Base-by-base conservation (phyloP, 2,888 invertebrate genomes). In the Tricholauxania praeusta region DNA sequence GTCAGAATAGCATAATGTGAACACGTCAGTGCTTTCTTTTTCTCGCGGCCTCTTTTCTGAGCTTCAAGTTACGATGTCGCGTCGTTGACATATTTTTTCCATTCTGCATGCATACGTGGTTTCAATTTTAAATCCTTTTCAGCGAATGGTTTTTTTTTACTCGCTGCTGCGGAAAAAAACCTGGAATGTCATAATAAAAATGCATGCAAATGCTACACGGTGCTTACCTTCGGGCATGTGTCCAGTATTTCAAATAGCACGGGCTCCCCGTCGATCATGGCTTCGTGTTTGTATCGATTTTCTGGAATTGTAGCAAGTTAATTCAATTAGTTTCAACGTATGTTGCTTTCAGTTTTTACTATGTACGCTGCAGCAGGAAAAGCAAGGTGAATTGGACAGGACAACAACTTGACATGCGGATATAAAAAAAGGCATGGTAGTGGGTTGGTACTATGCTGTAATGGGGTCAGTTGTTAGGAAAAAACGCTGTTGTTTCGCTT, bases 221-320 rank as follows among this genome's bases (percentile, higher is more conserved):
- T 49, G 74, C 74, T 77, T 81, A 87, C 88, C 84, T 87, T 87
- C 72, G 72, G 94, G 93, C 96, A 95, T 65, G 96, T 94, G 87
- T 97, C 97, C 81, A 96, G 89, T 81, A 97, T 95, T 88, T 97
- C 97, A 82, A 96, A 95, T 53, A 96, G 90, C 75, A 96, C 92
- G 17, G 96, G 94, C 83, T 97, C 97, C 15, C 94, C 93, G 82
- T 97, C 96, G 75, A 96, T 91, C 83, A 96, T 88, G 28, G 95
- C 93, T 87, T 97, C 96, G 86, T 96, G 94, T 83, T 95, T 96
- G 87, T 97, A 96, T 87, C 94, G 92, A 86, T 93, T 95, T 87
- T 96, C 96, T 95, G 90, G 77, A 91, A 91, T 74, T 52, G 70
- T 14, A 62, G 22, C 48, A 47, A 63, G n/a, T 19, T 19, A 49